Conservation (phyloP, 2,113 vertebrate genomes). For the Leucosticte australis region DNA sequence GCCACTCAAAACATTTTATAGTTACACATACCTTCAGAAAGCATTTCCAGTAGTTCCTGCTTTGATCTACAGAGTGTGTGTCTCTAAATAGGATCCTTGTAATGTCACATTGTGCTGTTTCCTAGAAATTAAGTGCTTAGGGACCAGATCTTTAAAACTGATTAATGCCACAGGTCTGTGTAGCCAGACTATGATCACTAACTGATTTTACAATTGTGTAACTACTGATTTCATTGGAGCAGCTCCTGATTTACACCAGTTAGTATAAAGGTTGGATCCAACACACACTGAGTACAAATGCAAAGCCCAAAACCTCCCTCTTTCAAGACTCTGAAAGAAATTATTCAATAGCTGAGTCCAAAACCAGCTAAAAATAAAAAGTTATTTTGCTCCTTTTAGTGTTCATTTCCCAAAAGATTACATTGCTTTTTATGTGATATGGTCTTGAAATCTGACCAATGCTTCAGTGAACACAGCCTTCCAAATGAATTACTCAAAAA, state of each 20-base stretch:
- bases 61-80: constrained; percentile 69
- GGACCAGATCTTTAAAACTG: constrained; percentile 61
- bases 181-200: neutral
- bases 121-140: constrained; percentile 64
- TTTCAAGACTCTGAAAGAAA: neutral
- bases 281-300: neutral
- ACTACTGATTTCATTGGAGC: constrained; percentile 31
- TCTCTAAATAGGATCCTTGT: constrained; percentile 75
- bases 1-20: constrained; percentile 72
- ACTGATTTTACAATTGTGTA: constrained; percentile 28
- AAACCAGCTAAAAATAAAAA: neutral
- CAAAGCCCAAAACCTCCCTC: neutral
- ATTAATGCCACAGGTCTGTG: constrained; percentile 21
- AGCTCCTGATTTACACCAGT: neutral
- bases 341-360: neutral
- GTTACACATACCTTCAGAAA: constrained; percentile 73
- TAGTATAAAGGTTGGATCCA: neutral
- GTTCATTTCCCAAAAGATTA: neutral
- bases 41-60: constrained; percentile 69
- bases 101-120: constrained; percentile 63
- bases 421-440: neutral
- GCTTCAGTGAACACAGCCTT: neutral
- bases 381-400: neutral
- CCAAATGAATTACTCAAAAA: neutral
- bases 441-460: neutral